Base-by-base conservation (phyloP, 2,113 vertebrate genomes). In the Ophiodon elongatus region DNA sequence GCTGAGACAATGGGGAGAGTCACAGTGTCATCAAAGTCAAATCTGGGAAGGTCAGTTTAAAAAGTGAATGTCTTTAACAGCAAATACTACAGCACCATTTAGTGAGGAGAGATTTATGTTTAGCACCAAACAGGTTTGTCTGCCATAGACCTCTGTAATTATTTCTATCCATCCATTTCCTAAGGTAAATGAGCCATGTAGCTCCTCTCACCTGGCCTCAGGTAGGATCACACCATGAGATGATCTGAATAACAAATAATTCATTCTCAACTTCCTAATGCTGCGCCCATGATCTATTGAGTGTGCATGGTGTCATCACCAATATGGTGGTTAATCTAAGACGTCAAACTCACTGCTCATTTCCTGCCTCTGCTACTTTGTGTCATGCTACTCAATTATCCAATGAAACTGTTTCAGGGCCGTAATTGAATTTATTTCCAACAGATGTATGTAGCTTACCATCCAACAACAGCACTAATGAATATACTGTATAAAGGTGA, bases 21-120 rank as follows among this genome's bases (percentile, higher is more conserved):
- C 90, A 85, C 76, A 29, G 57, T 77, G 75, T 78, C 84, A 89
- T 89, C 88, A 91, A 92, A 88, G 89, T 93, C 88, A 89, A 89
- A 79, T 72, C 63, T 41, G 6, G 65, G 66, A 71, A 82, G 82
- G 88, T 89, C 73, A 68, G 69, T 73, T 84, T 54, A 45, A 68
- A 84, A 80, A 65, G 35, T 37, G 8, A n/a, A 23, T 19, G n/a
- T 68, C 59, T 57, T 52, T 57, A 35, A 72, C 47, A 66, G 43
- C 10, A 79, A 74, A 70, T 62, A 23, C 31, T 19, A 33, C 35
- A 31, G 14, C 65, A 70, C 19, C 15, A 35, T 62, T 82, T 25
- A 64, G 23, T 29, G 9, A 29, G 27, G n/a, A 76, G 37, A 74
- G 6, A 63, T 80, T 73, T 57, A 35, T 39, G 31, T 35, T 6